Conservation (phyloP, 2,888 invertebrate species). For the Drosophila leonis region DNA sequence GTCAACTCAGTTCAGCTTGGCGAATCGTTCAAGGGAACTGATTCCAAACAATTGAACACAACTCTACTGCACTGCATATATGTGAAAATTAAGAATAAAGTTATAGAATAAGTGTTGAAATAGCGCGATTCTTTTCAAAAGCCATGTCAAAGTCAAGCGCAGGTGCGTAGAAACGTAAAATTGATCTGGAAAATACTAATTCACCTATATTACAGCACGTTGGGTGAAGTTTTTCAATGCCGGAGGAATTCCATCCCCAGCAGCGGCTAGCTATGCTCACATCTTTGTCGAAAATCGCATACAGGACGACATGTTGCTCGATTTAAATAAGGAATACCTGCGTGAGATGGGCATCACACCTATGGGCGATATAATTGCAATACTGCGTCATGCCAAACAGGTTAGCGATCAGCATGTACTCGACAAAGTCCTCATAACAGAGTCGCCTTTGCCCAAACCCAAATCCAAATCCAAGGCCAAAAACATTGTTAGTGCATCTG, state of each 20-base stretch:
- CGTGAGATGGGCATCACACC: slow-evolving; percentile 94
- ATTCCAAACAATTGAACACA: slow-evolving; percentile 10
- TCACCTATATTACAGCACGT: slow-evolving; percentile 69
- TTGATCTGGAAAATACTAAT: not conserved
- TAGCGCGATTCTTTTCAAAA: slow-evolving; percentile 9
- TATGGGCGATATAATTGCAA: slow-evolving; percentile 91
- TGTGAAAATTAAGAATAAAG: slow-evolving; percentile 45
- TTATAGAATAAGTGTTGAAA: slow-evolving; percentile 9
- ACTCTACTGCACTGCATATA: slow-evolving; percentile 20
- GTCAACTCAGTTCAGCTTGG: not conserved
- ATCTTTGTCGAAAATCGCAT: slow-evolving; percentile 95
- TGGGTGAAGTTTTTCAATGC: slow-evolving; percentile 96
- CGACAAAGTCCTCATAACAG: slow-evolving; percentile 87
- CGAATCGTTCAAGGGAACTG: slow-evolving; percentile 16
- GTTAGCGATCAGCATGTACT: slow-evolving; percentile 88
- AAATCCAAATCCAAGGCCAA: slow-evolving; percentile 16
- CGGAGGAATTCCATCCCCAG: slow-evolving; percentile 91
- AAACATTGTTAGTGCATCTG: not conserved
- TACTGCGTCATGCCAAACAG: slow-evolving; percentile 88
- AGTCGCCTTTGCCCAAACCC: slow-evolving; percentile 84
- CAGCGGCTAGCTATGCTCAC: slow-evolving; percentile 93
- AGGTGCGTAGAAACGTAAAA: slow-evolving; percentile 52
- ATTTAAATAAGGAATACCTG: slow-evolving; percentile 94
- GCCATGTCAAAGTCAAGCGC: slow-evolving; percentile 78
- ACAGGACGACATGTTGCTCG: slow-evolving; percentile 93